Base-by-base conservation (phyloP, 2,888 invertebrate species). In the Pteria penguin region DNA sequence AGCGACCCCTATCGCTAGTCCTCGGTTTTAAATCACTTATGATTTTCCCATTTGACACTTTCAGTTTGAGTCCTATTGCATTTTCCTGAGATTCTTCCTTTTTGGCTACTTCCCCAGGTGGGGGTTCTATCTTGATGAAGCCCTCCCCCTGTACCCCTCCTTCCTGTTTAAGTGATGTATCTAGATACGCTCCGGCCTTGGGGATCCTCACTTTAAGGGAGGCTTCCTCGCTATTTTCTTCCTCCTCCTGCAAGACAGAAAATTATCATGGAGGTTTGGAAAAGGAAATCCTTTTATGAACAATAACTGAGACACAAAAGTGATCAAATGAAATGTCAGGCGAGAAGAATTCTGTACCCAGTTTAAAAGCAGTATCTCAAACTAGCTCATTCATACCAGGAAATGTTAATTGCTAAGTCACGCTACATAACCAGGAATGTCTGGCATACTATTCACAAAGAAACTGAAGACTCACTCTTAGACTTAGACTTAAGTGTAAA, bases 31-130 rank as follows among this genome's bases (percentile, higher is more conserved):
- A 57, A 55, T 77, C 75, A 77, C 75, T 75, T 57, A 90, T 86
- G 78, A 90, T 88, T 82, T 89, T 90, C 4, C 90, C 90, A 82
- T 89, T 89, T n/a, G 89, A 89, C 31, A 90, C 86, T 74, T 90
- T 90, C 4, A 90, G 85, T 63, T 86, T 89, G 11, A 90, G 84
- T 8, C 85, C 82, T n/a, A 67, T 66, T 57, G 79, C 74, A 33
- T 72, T 72, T 11, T 68, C 76, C 33, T 76, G 66, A 1, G 36
- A 27, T 62, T 84, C 81, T n/a, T 82, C 80, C 0, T 72, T 75
- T 67, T 81, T 76, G 14, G 72, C 24, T 54, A 70, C 70, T 45
- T 69, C 71, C 62, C 63, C 61, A 11, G 52, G 31, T 4, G 45
- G 27, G 4, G 54, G 57, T 29, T 54, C 65, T 22, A 72, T 14